Base-by-base conservation (phyloP, 1,140 invertebrate genomes). In the Zaprionus davidi region DNA sequence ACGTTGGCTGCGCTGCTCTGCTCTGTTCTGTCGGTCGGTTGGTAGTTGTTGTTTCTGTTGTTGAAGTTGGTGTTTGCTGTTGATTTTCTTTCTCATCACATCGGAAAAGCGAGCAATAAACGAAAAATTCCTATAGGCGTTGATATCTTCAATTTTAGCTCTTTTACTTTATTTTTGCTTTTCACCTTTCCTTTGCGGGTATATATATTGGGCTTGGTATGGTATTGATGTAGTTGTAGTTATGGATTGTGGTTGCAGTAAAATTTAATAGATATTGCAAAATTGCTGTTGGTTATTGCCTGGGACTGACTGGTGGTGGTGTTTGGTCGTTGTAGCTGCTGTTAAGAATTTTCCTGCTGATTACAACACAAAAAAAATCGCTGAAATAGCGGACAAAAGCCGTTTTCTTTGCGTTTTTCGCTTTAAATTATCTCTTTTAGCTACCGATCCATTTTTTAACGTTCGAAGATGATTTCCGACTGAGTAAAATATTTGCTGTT, bases 361-460 rank as follows among this genome's bases (percentile, higher is more conserved):
- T 90, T 86, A 90, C 85, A 88, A 84, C 84, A 90, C 85, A 90
- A 90, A 90, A 90, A 88, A 91, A 91, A 91, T 87, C 87, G 87
- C 92, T 93, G 83, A 93, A 93, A 93, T 93, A 93, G 92, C 92
- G 92, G 92, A 93, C 92, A 93, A 93, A 93, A 92, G 92, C 92
- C 92, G 92, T 92, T 92, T 92, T 91, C 87, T 86, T 92, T 92
- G 91, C 91, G 91, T 92, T 88, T 91, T 91, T 92, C 87, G 90
- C 90, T 92, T 82, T 79, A 70, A 72, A 72, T 79, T 75, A 90
- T 87, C 75, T 79, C 67, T 83, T 79, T 84, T 92, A 88, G 92
- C 92, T 93, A 93, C 92, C 92, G 92, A 93, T 93, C 92, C 92
- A 93, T 93, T 84, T 91, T 88, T 92, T 85, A 92, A 83, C 82